Conservation (phyloP, 2,888 invertebrate genomes). For the Lymantria monacha region DNA sequence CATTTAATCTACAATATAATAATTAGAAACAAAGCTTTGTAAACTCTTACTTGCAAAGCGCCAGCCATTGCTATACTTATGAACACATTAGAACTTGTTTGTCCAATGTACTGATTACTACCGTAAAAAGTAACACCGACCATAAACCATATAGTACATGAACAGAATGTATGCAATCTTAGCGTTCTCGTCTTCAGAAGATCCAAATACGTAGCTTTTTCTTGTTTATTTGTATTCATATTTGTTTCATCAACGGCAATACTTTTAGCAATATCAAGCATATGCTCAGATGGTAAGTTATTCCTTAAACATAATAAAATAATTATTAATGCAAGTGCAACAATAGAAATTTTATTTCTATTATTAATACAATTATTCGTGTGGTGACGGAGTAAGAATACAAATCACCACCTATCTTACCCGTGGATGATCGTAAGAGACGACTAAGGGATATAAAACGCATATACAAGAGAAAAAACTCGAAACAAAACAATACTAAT, state of each 20-base stretch:
- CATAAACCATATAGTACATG: slow-evolving; percentile 87
- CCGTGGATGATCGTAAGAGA: too few relatives aligned
- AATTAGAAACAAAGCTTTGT: too few relatives aligned
- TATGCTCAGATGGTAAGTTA: slow-evolving; percentile 58
- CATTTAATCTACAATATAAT: too few relatives aligned
- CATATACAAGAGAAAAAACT: too few relatives aligned
- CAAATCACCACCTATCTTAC: too few relatives aligned
- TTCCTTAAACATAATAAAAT: slow-evolving; percentile 50
- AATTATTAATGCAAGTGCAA: too few relatives aligned
- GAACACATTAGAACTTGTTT: slow-evolving; percentile 89
- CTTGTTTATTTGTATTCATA: slow-evolving; percentile 16
- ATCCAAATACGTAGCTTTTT: slow-evolving; percentile 80
- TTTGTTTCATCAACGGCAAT: slow-evolving; percentile 65
- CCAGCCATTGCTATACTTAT: slow-evolving; percentile 86
- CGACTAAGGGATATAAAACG: too few relatives aligned
- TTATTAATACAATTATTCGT: too few relatives aligned
- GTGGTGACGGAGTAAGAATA: too few relatives aligned
- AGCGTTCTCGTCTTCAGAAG: slow-evolving; percentile 83
- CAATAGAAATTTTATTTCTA: too few relatives aligned
- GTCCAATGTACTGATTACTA: slow-evolving; percentile 88
- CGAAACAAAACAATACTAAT: too few relatives aligned
- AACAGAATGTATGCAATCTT: slow-evolving; percentile 83
- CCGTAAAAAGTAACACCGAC: slow-evolving; percentile 91
- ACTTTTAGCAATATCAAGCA: slow-evolving; percentile 41
- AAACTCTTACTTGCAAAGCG: slow-evolving; percentile 41